Base-by-base conservation (phyloP, 2,113 vertebrate genomes). In the Oncorhynchus masou region DNA sequence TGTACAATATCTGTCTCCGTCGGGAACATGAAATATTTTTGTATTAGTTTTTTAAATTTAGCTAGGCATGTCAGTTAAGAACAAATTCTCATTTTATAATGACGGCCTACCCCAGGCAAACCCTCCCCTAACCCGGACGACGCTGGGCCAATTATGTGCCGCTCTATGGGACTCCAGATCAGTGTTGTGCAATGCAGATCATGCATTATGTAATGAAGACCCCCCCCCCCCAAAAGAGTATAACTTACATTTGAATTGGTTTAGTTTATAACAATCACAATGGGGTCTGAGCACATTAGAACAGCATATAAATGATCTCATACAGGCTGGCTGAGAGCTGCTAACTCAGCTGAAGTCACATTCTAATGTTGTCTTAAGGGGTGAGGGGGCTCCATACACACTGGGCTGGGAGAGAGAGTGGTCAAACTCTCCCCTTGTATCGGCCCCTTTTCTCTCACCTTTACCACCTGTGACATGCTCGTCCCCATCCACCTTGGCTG, bases 401-500 rank as follows among this genome's bases (percentile, higher is more conserved):
- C 16, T 5, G 12, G 57, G n/a, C 57, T 60, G 57, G 57, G 57
- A 60, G 57, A 60, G 57, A n/a, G n/a, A 16, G n/a, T n/a, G n/a
- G 19, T 60, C 16, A 60, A 16, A 60, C 16, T 16, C 57, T 60
- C 57, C 57, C 16, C 39, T 9, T 64, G 20, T 64, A 25, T 25
- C 11, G 5, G 9, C n/a, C 60, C 16, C 60, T 19, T 64, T 29
- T 39, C 82, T 77, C 80, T 91, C 84, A 87, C 89, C 92, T 91
- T 85, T 92, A 74, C 85, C 82, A 72, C 88, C 69, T 0, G 85
- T 82, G n/a, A 62, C 70, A 49, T 86, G 85, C 70, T 94, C 93
- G 0, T 89, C 83, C 0, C 54, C 88, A 0, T 93, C 94, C 0
- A 24, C 82, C 78, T 91, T 93, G 81, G 92, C 89, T 0, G 96